These are phyloP conservation scores for Melanargia galathea DNA, from an alignment of 2,888 invertebrate genomes.

Conservation along the genomic window DNA sequence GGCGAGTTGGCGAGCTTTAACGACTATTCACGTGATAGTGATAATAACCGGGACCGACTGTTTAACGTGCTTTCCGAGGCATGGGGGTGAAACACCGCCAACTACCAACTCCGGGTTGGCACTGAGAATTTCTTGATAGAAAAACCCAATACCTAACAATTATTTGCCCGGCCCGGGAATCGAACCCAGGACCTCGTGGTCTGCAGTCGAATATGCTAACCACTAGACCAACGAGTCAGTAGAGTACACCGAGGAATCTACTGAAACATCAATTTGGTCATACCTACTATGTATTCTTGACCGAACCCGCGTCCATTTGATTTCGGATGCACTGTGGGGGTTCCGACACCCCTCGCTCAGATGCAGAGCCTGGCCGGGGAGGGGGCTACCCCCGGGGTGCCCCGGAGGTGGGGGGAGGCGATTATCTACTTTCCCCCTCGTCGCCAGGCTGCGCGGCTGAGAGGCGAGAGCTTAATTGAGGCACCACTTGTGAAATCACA, in stretches of 20 bases:
- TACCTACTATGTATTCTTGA: slow-evolving; percentile 15
- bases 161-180: too few relatives aligned
- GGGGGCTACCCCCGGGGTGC: neutral
- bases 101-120: too few relatives aligned
- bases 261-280: neutral
- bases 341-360: neutral
- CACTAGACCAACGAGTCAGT: too few relatives aligned
- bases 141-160: too few relatives aligned
- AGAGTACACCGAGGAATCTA: neutral
- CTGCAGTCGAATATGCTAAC: too few relatives aligned
- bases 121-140: too few relatives aligned
- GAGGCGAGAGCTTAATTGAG: slow-evolving; percentile 44
- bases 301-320: slow-evolving; percentile 23
- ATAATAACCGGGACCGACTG: too few relatives aligned
- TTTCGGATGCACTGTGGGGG: slow-evolving; percentile 27
- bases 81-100: too few relatives aligned
- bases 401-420: slow-evolving; percentile 36
- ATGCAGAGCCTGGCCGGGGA: slow-evolving; percentile 6
- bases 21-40: too few relatives aligned
- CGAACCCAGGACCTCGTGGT: too few relatives aligned
- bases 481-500: slow-evolving; percentile 34
- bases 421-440: slow-evolving; percentile 44
- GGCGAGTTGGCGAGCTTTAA: too few relatives aligned
- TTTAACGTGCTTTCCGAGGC: too few relatives aligned
- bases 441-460: slow-evolving; percentile 37